Evolutionary conservation across 2,888 invertebrate genomes (phyloP), one percentile per base, ranked within the genome.

Genomic region (Agrochola circellaris): DNA sequence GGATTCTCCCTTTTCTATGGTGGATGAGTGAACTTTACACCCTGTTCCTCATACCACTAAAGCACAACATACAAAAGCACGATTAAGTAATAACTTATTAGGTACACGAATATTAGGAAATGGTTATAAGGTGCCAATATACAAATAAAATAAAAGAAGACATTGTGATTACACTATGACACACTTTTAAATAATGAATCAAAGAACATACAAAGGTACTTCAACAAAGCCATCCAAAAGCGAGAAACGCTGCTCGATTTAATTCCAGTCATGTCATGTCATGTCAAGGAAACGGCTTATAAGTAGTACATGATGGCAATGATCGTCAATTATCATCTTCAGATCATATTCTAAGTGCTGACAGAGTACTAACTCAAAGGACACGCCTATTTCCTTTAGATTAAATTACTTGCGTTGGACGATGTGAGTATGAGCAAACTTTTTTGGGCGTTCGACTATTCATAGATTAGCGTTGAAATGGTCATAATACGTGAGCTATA

Each of bases 321-420:
- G 61, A 73, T 58, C 67, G 48, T 71, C 85, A 80, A 64, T 60
- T 71, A 71, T 45, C 58, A 72, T 67, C 58, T 69, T 74, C 11
- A 74, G 64, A 72, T 71, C 54, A 60, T 20, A 13, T 58, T 71
- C 20, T 58, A n/a, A 68, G 48, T 60, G n/a, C 48, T 74, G 75
- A 84, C 82, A 85, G 82, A 42, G 20, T 58, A 84, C 75, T 74
- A 71, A 71, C 54, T 45, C 34, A 60, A 26, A 4, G 4, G 20
- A 13, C 42, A 81, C 85, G 64, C 82, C 82, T 17, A 85, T 58
- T 85, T 85, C 82, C 82, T 85, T 48, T 56, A n/a, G 1, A 34
- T 64, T 23, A 81, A 60, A 64, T 38, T 20, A 42, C 38, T 48
- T 34, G 62, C 54, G 70, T 80, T 66, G n/a, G 71, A 71, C 38